These are phyloP conservation scores for Stegophylla sp. DNA, from an alignment of 2,888 invertebrate genomes.

Conservation along the genomic window DNA sequence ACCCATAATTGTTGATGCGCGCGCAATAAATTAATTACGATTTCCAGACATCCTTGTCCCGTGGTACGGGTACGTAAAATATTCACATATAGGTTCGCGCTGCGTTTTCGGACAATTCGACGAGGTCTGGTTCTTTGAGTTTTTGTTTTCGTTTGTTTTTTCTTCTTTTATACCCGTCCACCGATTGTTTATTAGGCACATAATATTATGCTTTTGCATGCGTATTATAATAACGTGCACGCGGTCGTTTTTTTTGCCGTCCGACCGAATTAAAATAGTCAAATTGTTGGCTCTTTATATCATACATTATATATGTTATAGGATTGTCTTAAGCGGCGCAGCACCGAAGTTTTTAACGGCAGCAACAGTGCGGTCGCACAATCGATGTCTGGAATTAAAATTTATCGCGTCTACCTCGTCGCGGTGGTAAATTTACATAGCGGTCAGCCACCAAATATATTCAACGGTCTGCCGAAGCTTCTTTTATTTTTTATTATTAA, in stretches of 20 bases:
- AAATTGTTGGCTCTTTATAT: constrained; percentile 27
- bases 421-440: constrained; percentile 45
- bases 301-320: background rate
- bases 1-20: background rate
- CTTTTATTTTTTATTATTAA: background rate
- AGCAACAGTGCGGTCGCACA: constrained; percentile 23
- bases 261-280: constrained; percentile 51
- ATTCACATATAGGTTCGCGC: background rate
- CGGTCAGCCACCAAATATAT: constrained; percentile 46
- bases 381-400: constrained; percentile 53
- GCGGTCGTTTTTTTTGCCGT: background rate
- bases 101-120: constrained; percentile 29
- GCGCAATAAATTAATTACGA: constrained; percentile 49
- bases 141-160: background rate
- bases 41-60: constrained; percentile 18
- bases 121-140: background rate
- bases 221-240: background rate
- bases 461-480: background rate
- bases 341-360: constrained; percentile 12
- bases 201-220: background rate
- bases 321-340: constrained; percentile 34
- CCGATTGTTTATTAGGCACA: constrained; percentile 40
- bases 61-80: background rate
- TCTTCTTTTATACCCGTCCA: background rate
- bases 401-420: constrained; percentile 51